Conservation (phyloP, 2,113 vertebrate species). For the Pachypanchax playfairii region DNA sequence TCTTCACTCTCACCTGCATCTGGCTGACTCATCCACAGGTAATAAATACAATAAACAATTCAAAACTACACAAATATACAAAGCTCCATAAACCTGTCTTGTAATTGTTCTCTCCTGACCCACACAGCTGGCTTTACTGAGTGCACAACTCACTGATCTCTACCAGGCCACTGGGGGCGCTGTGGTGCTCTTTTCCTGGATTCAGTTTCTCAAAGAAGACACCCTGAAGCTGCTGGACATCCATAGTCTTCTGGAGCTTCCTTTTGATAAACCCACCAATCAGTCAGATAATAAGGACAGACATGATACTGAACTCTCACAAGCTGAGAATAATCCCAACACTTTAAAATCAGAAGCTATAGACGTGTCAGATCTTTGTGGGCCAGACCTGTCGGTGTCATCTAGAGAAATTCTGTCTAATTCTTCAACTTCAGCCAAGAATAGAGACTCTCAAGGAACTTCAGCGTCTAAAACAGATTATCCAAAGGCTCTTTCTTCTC, state of each 20-base stretch:
- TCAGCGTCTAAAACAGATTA: not conserved
- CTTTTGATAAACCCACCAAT: slow-evolving; percentile 39
- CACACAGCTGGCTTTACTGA: slow-evolving; percentile 73
- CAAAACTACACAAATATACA: not conserved
- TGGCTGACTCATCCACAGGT: slow-evolving; percentile 90
- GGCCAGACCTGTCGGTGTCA: not conserved
- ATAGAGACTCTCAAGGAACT: slow-evolving; percentile 1
- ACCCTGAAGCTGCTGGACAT: slow-evolving; percentile 84
- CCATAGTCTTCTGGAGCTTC: slow-evolving; percentile 80
- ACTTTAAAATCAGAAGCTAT: not conserved
- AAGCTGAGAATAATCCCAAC: not conserved
- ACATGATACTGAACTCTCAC: not conserved
- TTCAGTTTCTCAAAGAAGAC: slow-evolving; percentile 90
- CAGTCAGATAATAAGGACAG: not conserved
- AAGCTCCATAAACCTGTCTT: not conserved
- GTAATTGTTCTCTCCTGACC: not conserved
- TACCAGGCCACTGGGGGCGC: slow-evolving; percentile 84
- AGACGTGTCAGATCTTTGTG: not conserved
- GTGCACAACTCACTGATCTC: slow-evolving; percentile 81
- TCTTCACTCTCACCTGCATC: slow-evolving; percentile 86
- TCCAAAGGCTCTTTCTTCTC: not conserved
- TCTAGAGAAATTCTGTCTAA: not conserved
- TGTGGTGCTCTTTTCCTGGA: slow-evolving; percentile 91
- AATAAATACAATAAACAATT: not conserved
- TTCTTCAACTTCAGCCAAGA: not conserved